Evolutionary conservation across 2,797 vertebrate species (phyloP), one percentile per base, ranked within the genome.

Genomic region (Karalla daura): DNA sequence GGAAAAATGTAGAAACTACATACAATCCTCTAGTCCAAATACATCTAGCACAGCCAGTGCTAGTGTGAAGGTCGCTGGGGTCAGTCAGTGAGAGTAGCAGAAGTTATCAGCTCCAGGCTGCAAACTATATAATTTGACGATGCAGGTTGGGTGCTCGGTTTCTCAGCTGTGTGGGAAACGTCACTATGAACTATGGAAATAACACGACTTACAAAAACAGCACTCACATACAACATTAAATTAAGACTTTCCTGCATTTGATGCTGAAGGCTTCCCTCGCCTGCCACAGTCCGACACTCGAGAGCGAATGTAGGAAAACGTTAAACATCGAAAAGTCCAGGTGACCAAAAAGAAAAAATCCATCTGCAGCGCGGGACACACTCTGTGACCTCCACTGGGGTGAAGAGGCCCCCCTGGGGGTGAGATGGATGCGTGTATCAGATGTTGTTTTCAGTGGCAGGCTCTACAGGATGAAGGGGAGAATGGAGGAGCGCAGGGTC

Each of bases 401-500:
- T 54, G 51, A 14, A 74, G 61, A 21, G 32, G 51, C 47, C 49
- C 12, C 35, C 15, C 15, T 2, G 9, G 63, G 58, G 44, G 25
- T 13, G 39, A 66, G 43, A 37, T 45, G 52, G 41, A 28, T 67
- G 53, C n/a, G 41, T 35, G 40, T n/a, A 39, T 63, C 25, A 52
- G 24, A 33, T 14, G 36, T 17, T 27, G 53, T 64, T 39, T 45
- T 35, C 69, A 74, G n/a, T 45, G 33, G 30, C 20, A 28, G 32
- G 33, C 68, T 74, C 77, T 92, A 97, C 68, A 96, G 89, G 86
- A 97, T 85, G 88, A 97, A 97, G 39, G 96, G 96, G 39, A 97
- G 69, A 51, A 97, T 96, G 65, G 96, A 95, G 32, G 95, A 96
- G 70, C 97, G 95, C 74, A 98, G 92, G 1, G 95, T 94, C 0